A percentile compares a stretch with the other conserved stretches of the same genome.
phyloP scores from a whole-genome alignment of 2,113 vertebrate genomes.

The Tragelaphus buxtoni region DNA sequence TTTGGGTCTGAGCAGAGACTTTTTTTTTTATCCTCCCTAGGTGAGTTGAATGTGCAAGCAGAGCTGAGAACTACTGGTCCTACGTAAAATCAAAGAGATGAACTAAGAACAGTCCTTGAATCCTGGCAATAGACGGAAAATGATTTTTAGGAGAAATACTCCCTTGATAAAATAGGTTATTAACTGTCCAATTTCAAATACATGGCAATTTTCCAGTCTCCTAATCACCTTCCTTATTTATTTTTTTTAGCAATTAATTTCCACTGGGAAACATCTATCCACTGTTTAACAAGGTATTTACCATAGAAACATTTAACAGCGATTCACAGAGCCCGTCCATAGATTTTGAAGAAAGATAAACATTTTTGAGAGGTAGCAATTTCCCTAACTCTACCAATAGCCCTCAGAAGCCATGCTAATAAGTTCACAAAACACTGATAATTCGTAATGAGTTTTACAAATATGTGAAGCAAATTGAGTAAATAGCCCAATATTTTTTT shows the following conservation, averaged over 20 bases:
- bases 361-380: not conserved
- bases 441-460: not conserved
- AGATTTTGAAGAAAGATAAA: not conserved
- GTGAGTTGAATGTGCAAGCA: not conserved
- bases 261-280: not conserved
- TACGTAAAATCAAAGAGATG: not conserved
- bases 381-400: no score
- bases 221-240: not conserved
- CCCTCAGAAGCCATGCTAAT: not conserved
- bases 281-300: not conserved
- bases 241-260: constrained; percentile 1
- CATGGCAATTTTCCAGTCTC: not conserved
- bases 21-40: not conserved
- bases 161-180: not conserved
- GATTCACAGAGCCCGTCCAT: not conserved
- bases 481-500: fast-evolving
- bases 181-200: not conserved
- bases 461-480: not conserved
- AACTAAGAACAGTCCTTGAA: not conserved
- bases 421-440: not conserved
- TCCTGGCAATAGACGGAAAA: not conserved
- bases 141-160: not conserved
- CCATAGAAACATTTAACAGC: not conserved
- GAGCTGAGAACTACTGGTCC: not conserved
- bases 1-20: not conserved